A percentile compares a stretch with the other conserved stretches of the same genome.
These are phyloP conservation scores for Hippocampus barbouri DNA, from an alignment of 2,113 vertebrate species.

Conservation along the genomic window DNA sequence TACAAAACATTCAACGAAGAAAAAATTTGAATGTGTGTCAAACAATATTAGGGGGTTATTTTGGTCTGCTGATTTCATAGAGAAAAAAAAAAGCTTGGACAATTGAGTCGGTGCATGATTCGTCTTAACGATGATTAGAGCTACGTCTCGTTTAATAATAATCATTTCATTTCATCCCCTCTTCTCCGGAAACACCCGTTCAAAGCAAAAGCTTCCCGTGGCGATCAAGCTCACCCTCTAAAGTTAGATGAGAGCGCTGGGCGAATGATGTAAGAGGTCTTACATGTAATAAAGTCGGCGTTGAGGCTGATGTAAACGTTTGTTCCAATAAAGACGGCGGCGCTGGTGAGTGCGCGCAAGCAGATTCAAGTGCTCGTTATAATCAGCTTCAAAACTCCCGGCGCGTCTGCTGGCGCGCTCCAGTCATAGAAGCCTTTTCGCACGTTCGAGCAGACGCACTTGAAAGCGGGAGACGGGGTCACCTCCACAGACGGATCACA, in stretches of 20 bases:
- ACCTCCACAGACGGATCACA: conserved; percentile 53
- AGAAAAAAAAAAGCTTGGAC: background rate
- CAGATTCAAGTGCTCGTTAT: conserved; percentile 67
- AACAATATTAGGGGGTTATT: background rate
- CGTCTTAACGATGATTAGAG: background rate
- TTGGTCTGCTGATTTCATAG: background rate
- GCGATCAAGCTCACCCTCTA: conserved; percentile 18
- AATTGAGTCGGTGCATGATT: background rate
- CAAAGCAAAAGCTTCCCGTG: conserved; percentile 13
- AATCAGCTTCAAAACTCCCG: conserved; percentile 60
- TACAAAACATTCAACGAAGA: no score
- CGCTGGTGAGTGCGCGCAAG: conserved; percentile 49
- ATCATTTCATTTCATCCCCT: background rate
- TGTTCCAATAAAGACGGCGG: conserved; percentile 65
- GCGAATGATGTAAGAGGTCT: conserved; percentile 66
- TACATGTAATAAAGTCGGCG: conserved; percentile 59
- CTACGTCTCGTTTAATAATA: background rate
- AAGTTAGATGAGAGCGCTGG: conserved; percentile 29
- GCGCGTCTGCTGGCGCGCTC: conserved; percentile 40
- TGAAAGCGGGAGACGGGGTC: conserved; percentile 60
- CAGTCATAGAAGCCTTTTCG: conserved; percentile 45
- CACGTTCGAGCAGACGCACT: conserved; percentile 54
- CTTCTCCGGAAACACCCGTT: conserved; percentile 56
- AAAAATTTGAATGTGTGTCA: no score
- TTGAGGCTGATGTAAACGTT: conserved; percentile 68